Evolutionary conservation across 2,888 invertebrate species (phyloP).

Genomic region (Cantharis rustica): DNA sequence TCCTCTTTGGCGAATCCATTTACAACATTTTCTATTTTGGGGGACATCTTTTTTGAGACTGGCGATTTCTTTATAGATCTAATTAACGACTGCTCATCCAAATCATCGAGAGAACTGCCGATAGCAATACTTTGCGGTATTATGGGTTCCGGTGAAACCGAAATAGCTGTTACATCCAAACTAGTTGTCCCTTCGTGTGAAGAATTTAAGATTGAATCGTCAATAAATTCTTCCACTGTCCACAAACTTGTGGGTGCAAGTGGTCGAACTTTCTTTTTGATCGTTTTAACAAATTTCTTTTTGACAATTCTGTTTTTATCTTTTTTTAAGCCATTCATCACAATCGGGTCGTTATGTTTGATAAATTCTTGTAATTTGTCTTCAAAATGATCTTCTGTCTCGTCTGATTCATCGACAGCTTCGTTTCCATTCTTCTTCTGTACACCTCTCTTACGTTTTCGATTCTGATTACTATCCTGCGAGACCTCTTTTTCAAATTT

Average conservation of each 20-base stretch:
- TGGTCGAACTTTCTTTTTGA: background rate
- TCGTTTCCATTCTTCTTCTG: background rate
- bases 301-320: background rate
- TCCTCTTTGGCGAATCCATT: background rate
- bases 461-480: conserved; percentile 44
- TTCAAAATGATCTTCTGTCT: background rate
- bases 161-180: background rate
- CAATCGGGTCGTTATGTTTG: background rate
- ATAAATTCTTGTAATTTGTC: background rate
- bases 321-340: background rate
- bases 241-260: background rate
- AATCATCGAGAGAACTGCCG: background rate
- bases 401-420: background rate
- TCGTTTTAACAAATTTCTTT: background rate
- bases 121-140: background rate
- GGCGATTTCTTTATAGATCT: background rate
- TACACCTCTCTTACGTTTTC: background rate
- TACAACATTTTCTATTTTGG: background rate
- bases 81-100: background rate
- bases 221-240: background rate
- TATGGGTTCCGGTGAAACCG: background rate
- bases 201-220: background rate
- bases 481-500: conserved; percentile 50
- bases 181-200: background rate
- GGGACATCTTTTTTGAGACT: too few species aligned